Evolutionary conservation across 1,140 invertebrate species (phyloP).

Genomic region (Chrysoperla carnea): DNA sequence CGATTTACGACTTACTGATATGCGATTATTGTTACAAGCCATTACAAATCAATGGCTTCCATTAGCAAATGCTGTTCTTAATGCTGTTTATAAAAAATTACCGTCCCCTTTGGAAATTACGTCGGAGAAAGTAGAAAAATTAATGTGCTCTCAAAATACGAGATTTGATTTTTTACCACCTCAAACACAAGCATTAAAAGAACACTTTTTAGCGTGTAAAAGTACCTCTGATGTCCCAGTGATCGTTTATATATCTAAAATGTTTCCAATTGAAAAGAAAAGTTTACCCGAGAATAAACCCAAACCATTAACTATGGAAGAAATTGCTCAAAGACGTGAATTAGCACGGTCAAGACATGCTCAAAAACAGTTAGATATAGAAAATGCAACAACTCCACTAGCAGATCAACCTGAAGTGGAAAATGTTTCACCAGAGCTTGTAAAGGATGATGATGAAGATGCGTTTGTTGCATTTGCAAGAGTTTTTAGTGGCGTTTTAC

Average conservation of each 20-base stretch:
- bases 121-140: constrained; percentile 44
- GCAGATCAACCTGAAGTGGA: constrained; percentile 15
- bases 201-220: constrained; percentile 57
- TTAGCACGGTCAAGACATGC: constrained; percentile 23
- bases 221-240: constrained; percentile 45
- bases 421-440: constrained; percentile 3
- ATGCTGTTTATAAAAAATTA: constrained; percentile 63
- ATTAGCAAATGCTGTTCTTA: constrained; percentile 57
- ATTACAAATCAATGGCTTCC: constrained; percentile 83
- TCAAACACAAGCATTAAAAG: constrained; percentile 55
- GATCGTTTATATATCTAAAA: constrained; percentile 90
- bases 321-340: constrained; percentile 28
- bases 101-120: constrained; percentile 66
- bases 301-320: constrained; percentile 41
- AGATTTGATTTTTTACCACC: constrained; percentile 49
- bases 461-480: constrained; percentile 85
- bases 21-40: constrained; percentile 57
- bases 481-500: constrained; percentile 78
- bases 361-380: constrained; percentile 9
- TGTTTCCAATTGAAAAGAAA: constrained; percentile 66
- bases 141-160: constrained; percentile 50
- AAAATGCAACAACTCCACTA: constrained; percentile 6
- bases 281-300: constrained; percentile 51
- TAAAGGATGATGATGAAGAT: constrained; percentile 31
- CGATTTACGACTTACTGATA: constrained; percentile 64